A percentile compares a stretch with the other conserved stretches of the same genome.
These are phyloP conservation scores for Nebria salina DNA, from an alignment of 2,888 invertebrate species.

Conservation along the genomic window DNA sequence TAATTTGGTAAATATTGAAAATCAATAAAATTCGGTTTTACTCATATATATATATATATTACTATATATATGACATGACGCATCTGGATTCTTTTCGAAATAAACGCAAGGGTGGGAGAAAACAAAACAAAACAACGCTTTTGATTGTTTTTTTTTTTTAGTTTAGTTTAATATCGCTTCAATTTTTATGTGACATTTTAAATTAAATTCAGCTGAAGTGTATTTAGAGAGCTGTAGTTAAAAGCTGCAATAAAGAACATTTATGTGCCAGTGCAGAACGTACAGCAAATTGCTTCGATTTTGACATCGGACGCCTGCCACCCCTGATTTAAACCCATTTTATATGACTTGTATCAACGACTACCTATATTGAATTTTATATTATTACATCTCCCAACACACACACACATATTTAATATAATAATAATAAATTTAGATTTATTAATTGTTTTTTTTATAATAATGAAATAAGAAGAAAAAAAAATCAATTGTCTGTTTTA, in stretches of 20 bases:
- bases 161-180: slow-evolving; percentile 51
- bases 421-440: too few relatives aligned
- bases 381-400: slow-evolving; percentile 23
- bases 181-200: slow-evolving; percentile 59
- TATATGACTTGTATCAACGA: slow-evolving; percentile 43
- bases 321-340: slow-evolving; percentile 44
- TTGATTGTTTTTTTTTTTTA: slow-evolving; percentile 12
- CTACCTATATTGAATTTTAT: slow-evolving; percentile 44
- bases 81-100: background rate
- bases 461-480: too few relatives aligned
- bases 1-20: slow-evolving; percentile 1
- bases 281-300: slow-evolving; percentile 53
- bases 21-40: slow-evolving; percentile 1
- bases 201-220: slow-evolving; percentile 59
- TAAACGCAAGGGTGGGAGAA: background rate
- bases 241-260: slow-evolving; percentile 58
- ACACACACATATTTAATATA: too few relatives aligned
- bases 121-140: background rate
- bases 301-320: slow-evolving; percentile 51
- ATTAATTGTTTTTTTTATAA: too few relatives aligned
- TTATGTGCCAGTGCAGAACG: slow-evolving; percentile 56
- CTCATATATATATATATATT: too few relatives aligned
- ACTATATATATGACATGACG: background rate
- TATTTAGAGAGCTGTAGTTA: slow-evolving; percentile 56
- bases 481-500: too few relatives aligned